phyloP scores from a whole-genome alignment of 2,888 invertebrate genomes.

The Drosophila ustulata region DNA sequence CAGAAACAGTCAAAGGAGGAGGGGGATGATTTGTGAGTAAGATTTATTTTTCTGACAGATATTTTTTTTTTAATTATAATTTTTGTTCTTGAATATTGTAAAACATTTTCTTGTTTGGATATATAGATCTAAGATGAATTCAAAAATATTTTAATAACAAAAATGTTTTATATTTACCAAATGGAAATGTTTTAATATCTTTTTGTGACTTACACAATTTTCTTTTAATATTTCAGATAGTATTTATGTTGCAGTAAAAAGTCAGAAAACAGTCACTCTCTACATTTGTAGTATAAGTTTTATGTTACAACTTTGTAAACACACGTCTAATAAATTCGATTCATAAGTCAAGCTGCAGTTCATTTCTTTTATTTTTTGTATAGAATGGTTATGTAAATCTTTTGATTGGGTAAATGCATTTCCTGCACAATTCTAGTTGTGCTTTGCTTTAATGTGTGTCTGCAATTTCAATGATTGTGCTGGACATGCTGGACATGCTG shows the following conservation, averaged over 20 bases:
- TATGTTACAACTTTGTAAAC: not conserved
- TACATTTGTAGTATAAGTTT: not conserved
- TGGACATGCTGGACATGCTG: not conserved
- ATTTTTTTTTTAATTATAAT: too few relatives aligned
- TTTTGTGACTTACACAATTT: too few relatives aligned
- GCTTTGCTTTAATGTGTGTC: conserved; percentile 50
- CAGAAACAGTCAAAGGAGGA: not conserved
- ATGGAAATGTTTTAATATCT: too few relatives aligned
- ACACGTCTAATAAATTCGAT: not conserved
- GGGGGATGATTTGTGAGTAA: too few relatives aligned
- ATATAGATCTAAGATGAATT: too few relatives aligned
- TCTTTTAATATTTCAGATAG: too few relatives aligned
- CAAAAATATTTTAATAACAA: too few relatives aligned
- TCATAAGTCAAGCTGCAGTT: not conserved
- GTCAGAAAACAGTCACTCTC: not conserved
- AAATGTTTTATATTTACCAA: too few relatives aligned
- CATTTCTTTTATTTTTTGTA: not conserved
- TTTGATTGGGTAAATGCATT: conserved; percentile 38
- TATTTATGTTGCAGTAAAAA: not conserved
- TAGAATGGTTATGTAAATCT: conserved; percentile 31
- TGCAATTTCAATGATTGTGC: conserved; percentile 59
- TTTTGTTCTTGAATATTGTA: too few relatives aligned
- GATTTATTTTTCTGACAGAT: too few relatives aligned
- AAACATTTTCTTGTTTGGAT: too few relatives aligned
- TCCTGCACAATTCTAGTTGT: conserved; percentile 45